Conservation (phyloP, 2,888 invertebrate species). For the Andricus curvator region DNA sequence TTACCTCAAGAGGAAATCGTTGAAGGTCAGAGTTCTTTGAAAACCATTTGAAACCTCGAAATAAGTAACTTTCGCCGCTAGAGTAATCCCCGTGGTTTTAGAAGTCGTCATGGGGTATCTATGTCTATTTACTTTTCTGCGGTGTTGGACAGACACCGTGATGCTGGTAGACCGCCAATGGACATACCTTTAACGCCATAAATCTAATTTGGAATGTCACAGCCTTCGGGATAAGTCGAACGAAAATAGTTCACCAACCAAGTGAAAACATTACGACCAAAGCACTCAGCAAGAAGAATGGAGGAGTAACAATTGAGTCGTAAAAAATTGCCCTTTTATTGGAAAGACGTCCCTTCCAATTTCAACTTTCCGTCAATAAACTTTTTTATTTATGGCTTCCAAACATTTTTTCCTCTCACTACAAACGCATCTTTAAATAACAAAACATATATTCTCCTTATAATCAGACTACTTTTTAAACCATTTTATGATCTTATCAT, state of each 20-base stretch:
- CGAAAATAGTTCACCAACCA: slow-evolving; percentile 33
- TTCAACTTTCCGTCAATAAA: slow-evolving; percentile 26
- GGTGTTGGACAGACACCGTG: slow-evolving; percentile 17
- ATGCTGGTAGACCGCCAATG: slow-evolving; percentile 35
- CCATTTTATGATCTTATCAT: too few species aligned
- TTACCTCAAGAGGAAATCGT: background rate
- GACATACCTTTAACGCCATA: slow-evolving; percentile 41
- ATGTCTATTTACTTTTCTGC: slow-evolving; percentile 25
- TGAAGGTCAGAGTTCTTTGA: background rate
- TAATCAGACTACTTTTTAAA: too few species aligned
- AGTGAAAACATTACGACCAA: slow-evolving; percentile 35
- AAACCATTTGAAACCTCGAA: background rate
- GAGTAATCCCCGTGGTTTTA: slow-evolving; percentile 13
- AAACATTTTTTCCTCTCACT: background rate
- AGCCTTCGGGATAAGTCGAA: slow-evolving; percentile 33
- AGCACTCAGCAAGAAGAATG: slow-evolving; percentile 25
- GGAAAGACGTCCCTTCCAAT: slow-evolving; percentile 25
- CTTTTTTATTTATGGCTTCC: slow-evolving; percentile 29
- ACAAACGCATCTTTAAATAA: too few species aligned
- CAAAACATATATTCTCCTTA: too few species aligned
- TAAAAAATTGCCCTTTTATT: slow-evolving; percentile 38
- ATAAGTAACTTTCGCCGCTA: background rate
- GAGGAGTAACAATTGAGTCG: slow-evolving; percentile 29
- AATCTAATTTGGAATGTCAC: slow-evolving; percentile 41
- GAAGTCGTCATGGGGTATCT: slow-evolving; percentile 27